Evolutionary conservation across 2,113 vertebrate genomes (phyloP), one percentile per base, ranked within the genome.

Genomic region (Erinaceus europaeus): DNA sequence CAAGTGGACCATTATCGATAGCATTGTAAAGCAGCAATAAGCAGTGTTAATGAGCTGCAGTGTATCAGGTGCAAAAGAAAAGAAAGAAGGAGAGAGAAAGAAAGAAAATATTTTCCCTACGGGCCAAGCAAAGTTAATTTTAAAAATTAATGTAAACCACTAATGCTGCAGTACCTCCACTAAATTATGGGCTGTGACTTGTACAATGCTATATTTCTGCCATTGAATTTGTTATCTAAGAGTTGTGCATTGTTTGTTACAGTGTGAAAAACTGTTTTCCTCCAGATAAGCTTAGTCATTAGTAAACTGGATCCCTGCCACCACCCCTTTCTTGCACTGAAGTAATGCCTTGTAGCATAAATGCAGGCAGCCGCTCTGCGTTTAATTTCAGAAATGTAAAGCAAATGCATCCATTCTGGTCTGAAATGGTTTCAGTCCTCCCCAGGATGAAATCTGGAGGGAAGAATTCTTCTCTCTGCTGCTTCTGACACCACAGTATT

Each of bases 41-140:
- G 96, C 95, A 96, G 95, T 95, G 95, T 95, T 97, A 97, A 97
- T 95, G 97, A 97, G 97, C 96, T 96, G 94, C 96, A 96, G 97
- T 95, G 90, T 96, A 96, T 96, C 95, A 96, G 93, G 95, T 96
- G 96, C 96, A 97, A 50, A 6, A 57, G 17, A 57, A 57, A 29
- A 57, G 17, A 57, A 57, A 57, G 29, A 27, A 57, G 29, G 20
- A 29, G 25, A 29, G 29, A 29, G n/a, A 55, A 21, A 94, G 89
- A 97, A 97, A 88, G 92, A 96, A 96, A 97, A 95, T 95, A 96
- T 95, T 95, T 95, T 93, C 96, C 97, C 97, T 53, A 91, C 79
- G 93, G 96, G 97, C 97, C 96, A 96, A 97, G 96, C 95, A 96
- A 97, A 97, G 97, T 98, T 97, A 97, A 97, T 98, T 97, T 97